Conservation (phyloP, 2,113 vertebrate species). For the Anguilla japonica region DNA sequence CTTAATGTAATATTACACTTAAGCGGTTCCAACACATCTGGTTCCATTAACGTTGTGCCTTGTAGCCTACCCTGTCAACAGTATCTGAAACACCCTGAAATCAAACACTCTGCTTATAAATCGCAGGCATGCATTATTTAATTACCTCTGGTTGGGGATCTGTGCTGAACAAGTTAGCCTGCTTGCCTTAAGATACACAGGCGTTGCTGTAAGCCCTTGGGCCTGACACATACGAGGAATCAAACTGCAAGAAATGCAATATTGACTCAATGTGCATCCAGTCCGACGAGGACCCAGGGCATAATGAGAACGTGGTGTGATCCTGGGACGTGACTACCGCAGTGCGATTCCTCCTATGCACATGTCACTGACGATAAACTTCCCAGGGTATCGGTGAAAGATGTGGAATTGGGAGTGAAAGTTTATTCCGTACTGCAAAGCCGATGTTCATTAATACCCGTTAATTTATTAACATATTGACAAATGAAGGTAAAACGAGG, state of each 20-base stretch:
- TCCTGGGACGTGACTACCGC: background rate
- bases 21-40: no score
- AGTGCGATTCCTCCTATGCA: background rate
- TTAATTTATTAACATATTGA: no score
- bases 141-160: background rate
- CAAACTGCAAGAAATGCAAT: background rate
- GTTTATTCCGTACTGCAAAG: no score
- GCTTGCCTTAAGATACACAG: background rate
- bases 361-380: background rate
- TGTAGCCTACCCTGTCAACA: no score
- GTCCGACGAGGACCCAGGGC: background rate
- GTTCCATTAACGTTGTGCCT: no score
- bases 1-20: background rate
- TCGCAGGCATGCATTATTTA: background rate
- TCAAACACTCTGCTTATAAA: background rate
- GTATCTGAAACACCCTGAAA: no score
- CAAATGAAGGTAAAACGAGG: no score
- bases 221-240: background rate
- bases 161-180: background rate
- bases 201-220: background rate
- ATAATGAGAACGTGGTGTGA: background rate
- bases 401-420: no score
- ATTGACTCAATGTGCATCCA: background rate
- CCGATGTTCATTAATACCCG: no score
- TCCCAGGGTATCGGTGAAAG: background rate